Evolutionary conservation across 2,113 vertebrate genomes (phyloP).

Genomic region (Mandrillus leucophaeus): DNA sequence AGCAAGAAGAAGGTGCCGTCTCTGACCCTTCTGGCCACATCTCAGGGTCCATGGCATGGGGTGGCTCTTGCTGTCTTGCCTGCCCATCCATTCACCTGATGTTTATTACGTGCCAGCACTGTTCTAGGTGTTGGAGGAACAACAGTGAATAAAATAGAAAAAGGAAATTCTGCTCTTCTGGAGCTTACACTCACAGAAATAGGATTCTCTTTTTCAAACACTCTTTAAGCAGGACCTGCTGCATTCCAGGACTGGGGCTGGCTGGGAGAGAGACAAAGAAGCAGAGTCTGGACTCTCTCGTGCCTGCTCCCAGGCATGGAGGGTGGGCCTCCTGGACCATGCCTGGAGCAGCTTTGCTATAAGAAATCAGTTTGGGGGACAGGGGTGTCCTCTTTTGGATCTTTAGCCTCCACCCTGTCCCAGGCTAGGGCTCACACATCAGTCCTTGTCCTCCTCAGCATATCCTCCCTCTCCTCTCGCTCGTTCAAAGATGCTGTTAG

Average conservation of each 20-base stretch:
- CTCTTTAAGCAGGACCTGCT: background rate
- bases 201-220: background rate
- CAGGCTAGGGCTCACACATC: background rate
- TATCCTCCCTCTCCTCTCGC: background rate
- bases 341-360: background rate
- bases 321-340: fast-evolving
- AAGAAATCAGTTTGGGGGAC: background rate
- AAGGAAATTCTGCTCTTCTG: background rate
- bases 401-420: background rate
- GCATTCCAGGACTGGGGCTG: background rate
- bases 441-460: fast-evolving
- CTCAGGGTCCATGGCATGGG: background rate
- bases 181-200: background rate
- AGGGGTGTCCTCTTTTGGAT: background rate
- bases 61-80: background rate
- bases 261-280: background rate
- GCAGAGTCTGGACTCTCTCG: fast-evolving
- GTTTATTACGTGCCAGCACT: too few species aligned
- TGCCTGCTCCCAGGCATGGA: background rate
- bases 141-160: background rate
- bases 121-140: background rate
- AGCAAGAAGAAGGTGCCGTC: conserved; percentile 96
- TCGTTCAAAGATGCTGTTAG: background rate
- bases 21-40: fast-evolving
- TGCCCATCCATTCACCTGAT: background rate